These are phyloP conservation scores for Prorops nasuta DNA, from an alignment of 1,140 invertebrate genomes.

Conservation along the genomic window DNA sequence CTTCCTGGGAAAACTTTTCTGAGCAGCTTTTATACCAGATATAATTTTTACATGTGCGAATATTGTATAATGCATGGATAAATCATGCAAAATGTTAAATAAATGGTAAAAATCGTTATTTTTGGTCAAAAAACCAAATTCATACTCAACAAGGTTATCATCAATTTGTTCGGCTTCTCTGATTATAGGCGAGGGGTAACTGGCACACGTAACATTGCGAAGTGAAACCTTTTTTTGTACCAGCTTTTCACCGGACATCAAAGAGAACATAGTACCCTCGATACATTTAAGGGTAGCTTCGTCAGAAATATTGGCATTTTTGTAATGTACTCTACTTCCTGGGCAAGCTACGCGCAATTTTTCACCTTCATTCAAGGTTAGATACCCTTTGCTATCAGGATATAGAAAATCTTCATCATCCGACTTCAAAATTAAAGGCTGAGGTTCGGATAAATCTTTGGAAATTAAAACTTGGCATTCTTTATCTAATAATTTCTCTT, in stretches of 20 bases:
- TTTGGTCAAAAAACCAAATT: not conserved
- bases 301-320: not conserved
- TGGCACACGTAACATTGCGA: not conserved
- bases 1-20: not conserved
- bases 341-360: not conserved
- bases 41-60: not conserved
- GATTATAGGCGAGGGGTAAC: not conserved
- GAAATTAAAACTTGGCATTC: not conserved
- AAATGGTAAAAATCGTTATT: constrained; percentile 6
- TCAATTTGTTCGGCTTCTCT: not conserved
- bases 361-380: not conserved
- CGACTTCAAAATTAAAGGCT: not conserved
- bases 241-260: not conserved
- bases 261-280: not conserved
- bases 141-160: not conserved
- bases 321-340: not conserved
- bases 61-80: not conserved
- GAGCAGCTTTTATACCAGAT: not conserved
- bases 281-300: not conserved
- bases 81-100: not conserved
- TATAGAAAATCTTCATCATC: not conserved
- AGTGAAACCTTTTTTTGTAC: not conserved
- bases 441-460: not conserved
- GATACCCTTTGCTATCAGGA: not conserved
- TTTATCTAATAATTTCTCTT: not conserved